A percentile compares a stretch with the other conserved stretches of the same genome.
These are phyloP conservation scores for Molorchus minor DNA, from an alignment of 2,888 invertebrate genomes.

Conservation along the genomic window DNA sequence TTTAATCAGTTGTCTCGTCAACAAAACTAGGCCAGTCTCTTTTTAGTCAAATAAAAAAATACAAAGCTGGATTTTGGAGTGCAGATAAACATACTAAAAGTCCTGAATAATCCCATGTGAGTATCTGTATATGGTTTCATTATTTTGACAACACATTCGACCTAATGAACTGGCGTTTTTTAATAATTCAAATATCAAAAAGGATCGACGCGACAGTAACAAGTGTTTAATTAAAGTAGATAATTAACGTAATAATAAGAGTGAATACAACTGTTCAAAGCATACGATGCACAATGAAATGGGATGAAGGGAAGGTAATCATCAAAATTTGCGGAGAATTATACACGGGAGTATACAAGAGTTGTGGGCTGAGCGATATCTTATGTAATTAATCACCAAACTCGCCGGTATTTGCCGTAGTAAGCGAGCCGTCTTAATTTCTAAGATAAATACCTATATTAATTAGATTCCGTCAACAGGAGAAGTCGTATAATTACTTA, in stretches of 20 bases:
- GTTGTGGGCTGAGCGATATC: slow-evolving; percentile 52
- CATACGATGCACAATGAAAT: slow-evolving; percentile 23
- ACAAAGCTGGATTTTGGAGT: too few relatives aligned
- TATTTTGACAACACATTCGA: too few relatives aligned
- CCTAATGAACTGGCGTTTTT: too few relatives aligned
- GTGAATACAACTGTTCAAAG: slow-evolving; percentile 15
- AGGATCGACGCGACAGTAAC: background rate
- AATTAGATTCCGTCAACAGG: slow-evolving; percentile 62
- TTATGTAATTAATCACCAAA: slow-evolving; percentile 62
- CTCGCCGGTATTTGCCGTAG: slow-evolving; percentile 60
- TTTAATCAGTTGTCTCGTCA: too few relatives aligned
- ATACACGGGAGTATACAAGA: slow-evolving; percentile 30
- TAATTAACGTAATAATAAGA: slow-evolving; percentile 32
- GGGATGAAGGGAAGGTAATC: slow-evolving; percentile 20
- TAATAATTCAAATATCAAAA: too few relatives aligned
- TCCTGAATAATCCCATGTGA: too few relatives aligned
- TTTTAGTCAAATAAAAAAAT: too few relatives aligned
- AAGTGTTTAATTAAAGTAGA: slow-evolving; percentile 11
- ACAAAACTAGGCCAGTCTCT: too few relatives aligned
- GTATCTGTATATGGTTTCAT: too few relatives aligned
- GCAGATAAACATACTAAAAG: too few relatives aligned
- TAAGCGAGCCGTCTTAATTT: slow-evolving; percentile 63
- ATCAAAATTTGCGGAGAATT: slow-evolving; percentile 29
- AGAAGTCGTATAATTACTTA: slow-evolving; percentile 62
- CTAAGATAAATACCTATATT: slow-evolving; percentile 63